These are phyloP conservation scores for Epiblema foenella DNA, from an alignment of 2,888 invertebrate species.

Conservation along the genomic window DNA sequence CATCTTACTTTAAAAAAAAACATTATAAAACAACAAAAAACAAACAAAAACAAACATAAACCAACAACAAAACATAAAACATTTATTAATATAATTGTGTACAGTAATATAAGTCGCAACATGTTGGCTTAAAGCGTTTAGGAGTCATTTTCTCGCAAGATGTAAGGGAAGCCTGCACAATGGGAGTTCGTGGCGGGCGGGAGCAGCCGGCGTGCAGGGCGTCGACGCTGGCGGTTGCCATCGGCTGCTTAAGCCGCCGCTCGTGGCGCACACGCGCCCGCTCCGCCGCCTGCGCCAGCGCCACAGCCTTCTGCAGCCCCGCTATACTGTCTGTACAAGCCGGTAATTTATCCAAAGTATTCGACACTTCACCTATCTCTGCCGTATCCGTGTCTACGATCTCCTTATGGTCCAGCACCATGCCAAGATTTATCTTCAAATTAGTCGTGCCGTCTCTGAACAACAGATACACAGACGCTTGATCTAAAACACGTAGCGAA, in stretches of 20 bases:
- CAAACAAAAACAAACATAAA: too few species aligned
- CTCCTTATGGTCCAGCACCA: conserved; percentile 81
- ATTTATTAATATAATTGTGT: conserved; percentile 59
- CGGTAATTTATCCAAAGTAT: conserved; percentile 56
- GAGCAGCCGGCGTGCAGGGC: conserved; percentile 59
- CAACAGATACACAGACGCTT: conserved; percentile 71
- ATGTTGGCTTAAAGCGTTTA: conserved; percentile 59
- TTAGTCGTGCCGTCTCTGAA: conserved; percentile 73
- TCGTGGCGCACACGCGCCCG: conserved; percentile 61
- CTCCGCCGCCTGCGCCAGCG: conserved; percentile 64
- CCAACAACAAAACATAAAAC: too few species aligned
- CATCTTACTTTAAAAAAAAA: too few species aligned
- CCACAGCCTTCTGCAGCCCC: conserved; percentile 65
- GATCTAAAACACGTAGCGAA: conserved; percentile 73
- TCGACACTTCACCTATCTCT: conserved; percentile 66
- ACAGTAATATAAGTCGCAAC: conserved; percentile 63
- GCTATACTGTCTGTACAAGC: conserved; percentile 70
- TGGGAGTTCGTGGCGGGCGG: conserved; percentile 58
- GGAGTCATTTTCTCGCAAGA: conserved; percentile 48
- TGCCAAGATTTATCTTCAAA: conserved; percentile 76
- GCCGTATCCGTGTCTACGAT: conserved; percentile 74
- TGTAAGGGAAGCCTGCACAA: conserved; percentile 52
- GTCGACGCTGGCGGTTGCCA: conserved; percentile 62
- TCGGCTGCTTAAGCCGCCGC: conserved; percentile 56
- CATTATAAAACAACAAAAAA: too few species aligned